These are phyloP conservation scores for Phengaris alcon DNA, from an alignment of 2,888 invertebrate species.

Conservation along the genomic window DNA sequence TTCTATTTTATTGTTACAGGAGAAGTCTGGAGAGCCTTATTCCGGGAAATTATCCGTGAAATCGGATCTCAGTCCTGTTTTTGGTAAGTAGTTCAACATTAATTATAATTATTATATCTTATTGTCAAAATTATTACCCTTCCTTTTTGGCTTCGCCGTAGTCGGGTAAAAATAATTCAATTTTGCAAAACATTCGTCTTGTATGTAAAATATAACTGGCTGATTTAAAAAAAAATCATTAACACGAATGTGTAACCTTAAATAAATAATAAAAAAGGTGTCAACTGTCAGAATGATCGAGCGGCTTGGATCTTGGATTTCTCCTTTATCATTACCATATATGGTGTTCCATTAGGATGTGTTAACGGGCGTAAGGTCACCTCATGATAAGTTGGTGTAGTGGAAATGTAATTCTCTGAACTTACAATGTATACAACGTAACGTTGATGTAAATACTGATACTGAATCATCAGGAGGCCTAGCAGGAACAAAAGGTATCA, in stretches of 20 bases:
- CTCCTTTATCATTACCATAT: conserved; percentile 17
- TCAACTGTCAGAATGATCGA: conserved; percentile 16
- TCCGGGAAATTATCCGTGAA: conserved; percentile 88
- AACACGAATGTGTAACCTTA: background rate
- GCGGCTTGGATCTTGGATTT: conserved; percentile 12
- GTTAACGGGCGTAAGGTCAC: conserved; percentile 10
- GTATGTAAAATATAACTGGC: background rate
- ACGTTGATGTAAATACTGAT: too few species aligned
- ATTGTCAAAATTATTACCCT: background rate
- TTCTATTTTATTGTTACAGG: conserved; percentile 79
- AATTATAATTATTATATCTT: too few species aligned
- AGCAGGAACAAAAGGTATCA: too few species aligned
- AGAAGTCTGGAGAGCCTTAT: conserved; percentile 89
- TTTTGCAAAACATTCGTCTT: too few species aligned
- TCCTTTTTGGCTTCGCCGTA: background rate
- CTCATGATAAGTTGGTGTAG: too few species aligned
- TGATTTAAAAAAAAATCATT: background rate
- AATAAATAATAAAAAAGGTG: conserved; percentile 13
- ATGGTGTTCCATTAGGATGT: conserved; percentile 9
- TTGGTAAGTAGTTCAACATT: conserved; percentile 82
- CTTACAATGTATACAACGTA: too few species aligned
- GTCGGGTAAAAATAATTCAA: background rate
- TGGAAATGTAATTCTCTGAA: too few species aligned
- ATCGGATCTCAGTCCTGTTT: conserved; percentile 92
- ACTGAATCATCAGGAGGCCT: too few species aligned